phyloP scores from a whole-genome alignment of 2,888 invertebrate genomes.

The Hyposoter dolosus region DNA sequence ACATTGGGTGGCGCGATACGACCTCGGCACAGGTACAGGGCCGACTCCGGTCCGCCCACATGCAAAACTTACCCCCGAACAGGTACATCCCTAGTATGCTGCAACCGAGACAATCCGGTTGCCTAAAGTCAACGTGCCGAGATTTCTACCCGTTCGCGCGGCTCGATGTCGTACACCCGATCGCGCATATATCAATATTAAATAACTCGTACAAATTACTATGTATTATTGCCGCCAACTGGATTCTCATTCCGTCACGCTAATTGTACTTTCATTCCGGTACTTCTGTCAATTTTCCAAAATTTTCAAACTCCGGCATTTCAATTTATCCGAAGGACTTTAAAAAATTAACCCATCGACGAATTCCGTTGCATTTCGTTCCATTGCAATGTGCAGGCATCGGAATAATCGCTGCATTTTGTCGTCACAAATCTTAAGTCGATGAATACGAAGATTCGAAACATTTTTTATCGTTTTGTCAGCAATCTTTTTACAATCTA shows the following conservation, averaged over 20 bases:
- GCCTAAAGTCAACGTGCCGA: slow-evolving; percentile 81
- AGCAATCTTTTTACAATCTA: neutral
- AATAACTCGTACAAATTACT: slow-evolving; percentile 23
- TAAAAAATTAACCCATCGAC: too few relatives aligned
- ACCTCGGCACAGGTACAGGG: slow-evolving; percentile 98
- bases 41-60: slow-evolving; percentile 94
- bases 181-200: slow-evolving; percentile 3
- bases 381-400: too few relatives aligned
- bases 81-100: slow-evolving; percentile 99
- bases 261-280: neutral
- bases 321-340: too few relatives aligned
- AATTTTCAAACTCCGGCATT: too few relatives aligned
- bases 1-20: slow-evolving; percentile 94
- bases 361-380: too few relatives aligned
- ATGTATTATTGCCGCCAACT: slow-evolving; percentile 18
- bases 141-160: slow-evolving; percentile 45
- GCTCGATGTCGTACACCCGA: slow-evolving; percentile 21
- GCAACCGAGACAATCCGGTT: slow-evolving; percentile 86
- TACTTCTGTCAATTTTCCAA: neutral
- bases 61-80: slow-evolving; percentile 99
- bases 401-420: too few relatives aligned
- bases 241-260: neutral
- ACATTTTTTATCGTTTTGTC: neutral
- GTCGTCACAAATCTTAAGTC: too few relatives aligned
- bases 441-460: neutral